Evolutionary conservation across 1,140 invertebrate species (phyloP), one percentile per base, ranked within the genome.

Genomic region (Drosophila parvula): DNA sequence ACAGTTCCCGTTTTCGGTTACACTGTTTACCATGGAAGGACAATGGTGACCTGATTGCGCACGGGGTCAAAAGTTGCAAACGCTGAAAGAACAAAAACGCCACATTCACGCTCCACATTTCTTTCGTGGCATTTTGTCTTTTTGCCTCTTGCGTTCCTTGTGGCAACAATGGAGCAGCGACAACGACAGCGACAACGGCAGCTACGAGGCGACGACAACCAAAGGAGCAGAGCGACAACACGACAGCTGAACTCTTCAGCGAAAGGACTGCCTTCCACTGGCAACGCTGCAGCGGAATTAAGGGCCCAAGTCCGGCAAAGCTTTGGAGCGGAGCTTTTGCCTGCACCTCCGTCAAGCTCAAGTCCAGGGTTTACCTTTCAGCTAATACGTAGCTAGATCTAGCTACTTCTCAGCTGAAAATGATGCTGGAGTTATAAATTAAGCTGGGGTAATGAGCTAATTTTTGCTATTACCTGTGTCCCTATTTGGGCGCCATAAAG

Each of bases 211-310:
- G 50, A 67, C 76, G 51, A 75, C 69, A 73, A 58, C 30, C 63
- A 61, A 65, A 67, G 60, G 63, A 76, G 65, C 79, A 51, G 40
- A 63, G 63, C 56, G 73, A 63, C 78, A 56, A 77, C 74, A 76
- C 77, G 59, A 84, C 70, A 67, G 84, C 83, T 79, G 74, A 89
- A 89, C 84, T 89, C 84, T 89, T 89, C 85, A 89, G 85, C 85
- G 85, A 89, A 89, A 89, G 85, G 84, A 89, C 84, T 89, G 75
- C 67, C 76, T 79, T 81, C 78, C 84, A 89, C 84, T 89, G 78
- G 56, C 85, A 68, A 84, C 80, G 80, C 77, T 79, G 80, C 80
- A 80, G 81, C 77, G 70, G 55, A 79, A 78, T 53, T 67, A 51
- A 78, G 76, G 77, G 67, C 38, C 60, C 74, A 67, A 68, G 43